These are phyloP conservation scores for Ophion slaviceki DNA, from an alignment of 2,888 invertebrate species.

Conservation along the genomic window DNA sequence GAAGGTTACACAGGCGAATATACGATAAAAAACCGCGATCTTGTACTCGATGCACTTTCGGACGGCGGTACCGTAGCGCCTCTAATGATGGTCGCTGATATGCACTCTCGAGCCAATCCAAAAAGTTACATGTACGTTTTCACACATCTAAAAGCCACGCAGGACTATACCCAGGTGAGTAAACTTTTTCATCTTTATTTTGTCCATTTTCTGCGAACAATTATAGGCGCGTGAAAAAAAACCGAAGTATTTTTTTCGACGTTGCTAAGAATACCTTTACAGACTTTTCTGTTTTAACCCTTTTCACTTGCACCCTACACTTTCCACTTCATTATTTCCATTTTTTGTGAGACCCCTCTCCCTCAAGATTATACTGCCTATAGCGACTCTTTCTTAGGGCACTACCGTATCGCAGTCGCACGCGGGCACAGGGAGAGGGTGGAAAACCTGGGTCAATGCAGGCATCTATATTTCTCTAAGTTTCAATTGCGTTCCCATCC, in stretches of 20 bases:
- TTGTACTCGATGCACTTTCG: constrained; percentile 93
- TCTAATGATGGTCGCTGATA: constrained; percentile 89
- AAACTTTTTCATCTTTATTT: not conserved
- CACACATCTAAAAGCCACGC: constrained; percentile 92
- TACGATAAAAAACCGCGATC: constrained; percentile 88
- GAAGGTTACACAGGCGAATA: constrained; percentile 86
- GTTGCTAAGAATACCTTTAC: no score
- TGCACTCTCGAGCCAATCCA: constrained; percentile 90
- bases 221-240: no score
- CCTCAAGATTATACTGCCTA: no score
- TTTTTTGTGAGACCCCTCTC: no score
- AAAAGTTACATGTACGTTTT: constrained; percentile 95
- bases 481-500: no score
- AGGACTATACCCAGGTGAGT: constrained; percentile 91
- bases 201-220: no score
- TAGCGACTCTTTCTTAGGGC: no score
- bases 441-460: no score
- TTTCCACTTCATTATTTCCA: no score
- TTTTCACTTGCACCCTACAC: not conserved
- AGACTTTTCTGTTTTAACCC: not conserved
- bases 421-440: no score
- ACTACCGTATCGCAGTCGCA: no score
- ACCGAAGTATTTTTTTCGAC: no score
- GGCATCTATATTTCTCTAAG: not conserved
- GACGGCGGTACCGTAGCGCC: constrained; percentile 95